Conservation (phyloP, 2,888 invertebrate genomes). For the Gymnocheta viridis region DNA sequence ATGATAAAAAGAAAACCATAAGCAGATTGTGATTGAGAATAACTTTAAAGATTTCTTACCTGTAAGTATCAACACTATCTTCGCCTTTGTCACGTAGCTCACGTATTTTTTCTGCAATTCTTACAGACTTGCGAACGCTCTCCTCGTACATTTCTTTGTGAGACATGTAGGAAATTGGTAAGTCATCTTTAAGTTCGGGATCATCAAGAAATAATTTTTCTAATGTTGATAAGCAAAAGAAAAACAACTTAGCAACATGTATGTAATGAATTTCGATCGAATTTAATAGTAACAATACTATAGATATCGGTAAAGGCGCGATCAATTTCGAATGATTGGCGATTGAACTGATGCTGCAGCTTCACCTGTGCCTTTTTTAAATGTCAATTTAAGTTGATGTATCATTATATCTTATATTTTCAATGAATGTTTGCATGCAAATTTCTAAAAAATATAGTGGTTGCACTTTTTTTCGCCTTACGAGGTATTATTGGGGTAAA, state of each 20-base stretch:
- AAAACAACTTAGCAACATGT: neutral
- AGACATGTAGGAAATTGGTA: constrained; percentile 89
- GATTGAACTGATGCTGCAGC: too few species aligned
- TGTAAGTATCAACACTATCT: constrained; percentile 89
- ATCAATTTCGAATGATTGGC: too few species aligned
- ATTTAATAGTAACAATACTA: too few species aligned
- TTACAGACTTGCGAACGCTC: constrained; percentile 86
- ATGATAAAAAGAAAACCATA: constrained; percentile 50
- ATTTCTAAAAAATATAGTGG: too few species aligned
- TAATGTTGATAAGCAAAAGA: constrained; percentile 64
- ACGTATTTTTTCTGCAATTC: constrained; percentile 86
- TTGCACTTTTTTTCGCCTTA: too few species aligned
- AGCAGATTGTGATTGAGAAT: neutral
- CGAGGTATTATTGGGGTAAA: too few species aligned
- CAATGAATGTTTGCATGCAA: too few species aligned
- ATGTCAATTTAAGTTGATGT: too few species aligned
- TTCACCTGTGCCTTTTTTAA: too few species aligned
- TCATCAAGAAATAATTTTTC: constrained; percentile 83
- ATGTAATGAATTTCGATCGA: neutral
- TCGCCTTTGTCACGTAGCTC: constrained; percentile 88
- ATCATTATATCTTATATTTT: too few species aligned
- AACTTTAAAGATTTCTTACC: constrained; percentile 82
- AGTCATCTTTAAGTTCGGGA: constrained; percentile 86
- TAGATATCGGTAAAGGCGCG: too few species aligned
- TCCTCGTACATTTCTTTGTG: constrained; percentile 93